Evolutionary conservation across 2,113 vertebrate genomes (phyloP), one percentile per base, ranked within the genome.

Genomic region (Poeciliopsis occidentalis): DNA sequence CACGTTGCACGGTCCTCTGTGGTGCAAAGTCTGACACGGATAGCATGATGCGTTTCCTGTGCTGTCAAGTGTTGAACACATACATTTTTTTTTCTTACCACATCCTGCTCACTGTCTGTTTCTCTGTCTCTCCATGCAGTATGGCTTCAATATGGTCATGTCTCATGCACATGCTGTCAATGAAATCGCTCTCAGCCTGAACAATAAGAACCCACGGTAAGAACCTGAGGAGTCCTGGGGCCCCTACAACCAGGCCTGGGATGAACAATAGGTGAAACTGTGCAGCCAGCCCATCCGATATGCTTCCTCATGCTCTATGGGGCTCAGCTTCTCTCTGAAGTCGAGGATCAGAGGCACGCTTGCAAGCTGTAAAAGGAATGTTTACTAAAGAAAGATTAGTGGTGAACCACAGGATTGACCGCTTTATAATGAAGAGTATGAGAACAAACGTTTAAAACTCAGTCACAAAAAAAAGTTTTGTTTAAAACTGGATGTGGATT

Each of bases 111-210:
- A 87, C 72, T 75, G 67, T 88, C 71, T 75, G 65, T 85, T 70
- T 84, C 67, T 84, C 51, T 71, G 37, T 77, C 69, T 86, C 69
- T 69, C 74, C 82, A 47, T 75, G 0, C 90, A 99, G 98, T 99
- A 99, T 0, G 98, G 98, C 84, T 99, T 99, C 95, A 98, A 99
- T 87, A 92, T 99, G 92, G 98, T 99, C 81, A 99, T 99, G 98
- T 98, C 98, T 78, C 98, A 99, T 22, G 95, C 96, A 8, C 97
- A 98, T 0, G 97, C 97, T 0, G 98, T 99, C 90, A 99, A 99
- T 27, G 97, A 99, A 94, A 99, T 99, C 1, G 97, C 97, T 15
- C 96, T 99, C 75, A 99, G 98, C 88, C 91, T 99, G 92, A 98
- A 99, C 90, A 99, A 99, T 91, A 99, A 98, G 93, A 99, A 97